These are phyloP conservation scores for Rotaria macrura DNA, from an alignment of 2,888 invertebrate species.

Conservation along the genomic window DNA sequence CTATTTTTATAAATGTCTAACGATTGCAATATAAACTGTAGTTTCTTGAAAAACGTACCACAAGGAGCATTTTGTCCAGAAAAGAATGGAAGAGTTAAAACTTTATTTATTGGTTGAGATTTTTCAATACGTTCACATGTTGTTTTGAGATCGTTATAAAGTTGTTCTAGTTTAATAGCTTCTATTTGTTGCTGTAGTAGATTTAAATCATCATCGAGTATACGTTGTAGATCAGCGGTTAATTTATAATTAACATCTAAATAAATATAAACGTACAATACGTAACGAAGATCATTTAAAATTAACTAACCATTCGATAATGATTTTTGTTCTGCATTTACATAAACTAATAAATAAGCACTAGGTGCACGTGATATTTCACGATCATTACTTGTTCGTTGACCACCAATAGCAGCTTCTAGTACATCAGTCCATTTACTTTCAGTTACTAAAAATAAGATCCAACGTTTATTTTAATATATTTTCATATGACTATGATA, in stretches of 20 bases:
- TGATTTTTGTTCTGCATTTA: slow-evolving; percentile 16
- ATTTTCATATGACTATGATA: too few species aligned
- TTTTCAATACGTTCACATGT: not conserved
- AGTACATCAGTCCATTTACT: slow-evolving; percentile 28
- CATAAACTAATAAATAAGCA: slow-evolving; percentile 31
- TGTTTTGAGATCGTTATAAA: slow-evolving; percentile 22
- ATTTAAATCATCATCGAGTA: slow-evolving; percentile 18
- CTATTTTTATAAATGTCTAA: too few species aligned
- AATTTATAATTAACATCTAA: not conserved
- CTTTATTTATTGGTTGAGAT: not conserved
- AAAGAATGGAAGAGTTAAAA: not conserved
- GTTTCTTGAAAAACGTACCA: not conserved
- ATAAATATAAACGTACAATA: not conserved
- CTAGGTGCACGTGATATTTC: slow-evolving; percentile 21
- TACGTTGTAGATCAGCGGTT: slow-evolving; percentile 17
- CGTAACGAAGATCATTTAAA: too few species aligned
- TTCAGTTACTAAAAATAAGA: slow-evolving; percentile 10
- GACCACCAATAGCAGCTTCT: slow-evolving; percentile 20
- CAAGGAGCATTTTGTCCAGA: not conserved
- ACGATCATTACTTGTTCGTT: not conserved
- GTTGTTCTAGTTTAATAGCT: slow-evolving; percentile 13
- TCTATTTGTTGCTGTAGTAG: slow-evolving; percentile 21
- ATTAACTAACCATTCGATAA: not conserved
- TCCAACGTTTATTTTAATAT: too few species aligned
- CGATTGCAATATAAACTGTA: too few species aligned